Conservation (phyloP, 2,888 invertebrate species). For the Ormyrus thymus region DNA sequence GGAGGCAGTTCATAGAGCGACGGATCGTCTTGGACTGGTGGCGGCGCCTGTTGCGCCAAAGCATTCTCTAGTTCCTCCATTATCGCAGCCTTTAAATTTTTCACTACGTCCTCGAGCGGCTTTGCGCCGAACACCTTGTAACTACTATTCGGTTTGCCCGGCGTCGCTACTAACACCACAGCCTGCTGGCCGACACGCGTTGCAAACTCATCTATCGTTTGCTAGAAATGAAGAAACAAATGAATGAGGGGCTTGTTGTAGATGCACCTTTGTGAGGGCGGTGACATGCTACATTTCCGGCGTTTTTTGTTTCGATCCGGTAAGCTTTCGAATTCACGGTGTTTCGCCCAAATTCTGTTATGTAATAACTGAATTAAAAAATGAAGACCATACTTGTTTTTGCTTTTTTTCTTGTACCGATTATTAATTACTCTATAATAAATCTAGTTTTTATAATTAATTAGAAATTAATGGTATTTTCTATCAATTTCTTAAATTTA, state of each 20-base stretch:
- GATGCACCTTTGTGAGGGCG: too few relatives aligned
- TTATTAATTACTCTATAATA: too few relatives aligned
- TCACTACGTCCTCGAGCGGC: slow-evolving; percentile 96
- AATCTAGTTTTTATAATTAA: too few relatives aligned
- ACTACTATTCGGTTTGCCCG: slow-evolving; percentile 96
- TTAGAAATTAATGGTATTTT: too few relatives aligned
- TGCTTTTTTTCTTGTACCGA: too few relatives aligned
- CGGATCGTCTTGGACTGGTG: slow-evolving; percentile 91
- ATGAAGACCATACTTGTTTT: too few relatives aligned
- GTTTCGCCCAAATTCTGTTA: slow-evolving; percentile 50
- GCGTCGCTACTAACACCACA: slow-evolving; percentile 95
- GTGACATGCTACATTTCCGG: background rate
- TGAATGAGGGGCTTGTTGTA: background rate
- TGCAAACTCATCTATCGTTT: slow-evolving; percentile 97
- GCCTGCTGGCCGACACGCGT: slow-evolving; percentile 98
- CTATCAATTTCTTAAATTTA: too few relatives aligned
- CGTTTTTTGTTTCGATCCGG: too few relatives aligned
- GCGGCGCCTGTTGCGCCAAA: slow-evolving; percentile 93
- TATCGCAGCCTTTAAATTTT: slow-evolving; percentile 91
- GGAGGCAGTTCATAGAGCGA: slow-evolving; percentile 96
- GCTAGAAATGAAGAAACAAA: slow-evolving; percentile 76
- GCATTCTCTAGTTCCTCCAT: slow-evolving; percentile 97
- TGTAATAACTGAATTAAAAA: too few relatives aligned
- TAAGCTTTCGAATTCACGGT: too few relatives aligned
- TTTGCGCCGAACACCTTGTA: slow-evolving; percentile 98